Percentiles rank a stretch among this genome's conserved stretches.
These are phyloP conservation scores for Acestrorhynchus altus DNA, from an alignment of 2,797 vertebrate species.

Conservation along the genomic window DNA sequence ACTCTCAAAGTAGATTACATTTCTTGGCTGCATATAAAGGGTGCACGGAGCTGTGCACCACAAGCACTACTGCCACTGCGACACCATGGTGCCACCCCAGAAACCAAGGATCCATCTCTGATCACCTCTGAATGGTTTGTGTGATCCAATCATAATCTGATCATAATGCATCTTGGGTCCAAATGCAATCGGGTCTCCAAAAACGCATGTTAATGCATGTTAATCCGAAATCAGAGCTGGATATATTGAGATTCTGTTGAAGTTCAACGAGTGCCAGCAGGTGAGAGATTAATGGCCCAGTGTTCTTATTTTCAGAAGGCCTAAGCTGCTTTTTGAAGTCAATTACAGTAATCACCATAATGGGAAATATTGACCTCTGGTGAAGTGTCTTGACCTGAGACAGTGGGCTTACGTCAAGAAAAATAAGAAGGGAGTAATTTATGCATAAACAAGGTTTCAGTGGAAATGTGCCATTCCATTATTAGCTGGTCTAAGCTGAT, in stretches of 20 bases:
- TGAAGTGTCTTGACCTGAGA: constrained; percentile 14
- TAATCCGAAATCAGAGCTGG: not conserved
- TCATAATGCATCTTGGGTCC: not conserved
- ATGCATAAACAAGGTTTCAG: constrained; percentile 1
- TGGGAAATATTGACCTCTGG: constrained; percentile 11
- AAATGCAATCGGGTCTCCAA: not conserved
- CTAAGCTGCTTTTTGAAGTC: constrained; percentile 26
- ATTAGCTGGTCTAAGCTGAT: not conserved
- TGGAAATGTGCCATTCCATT: not conserved
- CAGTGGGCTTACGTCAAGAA: not conserved
- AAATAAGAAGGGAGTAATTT: constrained; percentile 19
- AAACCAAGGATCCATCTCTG: too few relatives aligned
- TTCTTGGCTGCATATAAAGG: too few relatives aligned
- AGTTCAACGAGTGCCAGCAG: not conserved
- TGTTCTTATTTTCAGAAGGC: not conserved
- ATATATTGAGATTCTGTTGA: not conserved
- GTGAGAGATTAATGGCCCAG: not conserved
- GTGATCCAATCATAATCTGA: too few relatives aligned
- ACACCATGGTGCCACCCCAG: too few relatives aligned
- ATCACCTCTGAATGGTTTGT: too few relatives aligned
- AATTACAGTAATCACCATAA: constrained; percentile 41
- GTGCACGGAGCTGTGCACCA: too few relatives aligned
- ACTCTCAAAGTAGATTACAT: too few relatives aligned
- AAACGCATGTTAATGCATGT: too few relatives aligned
- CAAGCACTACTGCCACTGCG: too few relatives aligned